A percentile compares a stretch with the other conserved stretches of the same genome.
These are phyloP conservation scores for Gambusia holbrooki DNA, from an alignment of 2,113 vertebrate species.

Conservation along the genomic window DNA sequence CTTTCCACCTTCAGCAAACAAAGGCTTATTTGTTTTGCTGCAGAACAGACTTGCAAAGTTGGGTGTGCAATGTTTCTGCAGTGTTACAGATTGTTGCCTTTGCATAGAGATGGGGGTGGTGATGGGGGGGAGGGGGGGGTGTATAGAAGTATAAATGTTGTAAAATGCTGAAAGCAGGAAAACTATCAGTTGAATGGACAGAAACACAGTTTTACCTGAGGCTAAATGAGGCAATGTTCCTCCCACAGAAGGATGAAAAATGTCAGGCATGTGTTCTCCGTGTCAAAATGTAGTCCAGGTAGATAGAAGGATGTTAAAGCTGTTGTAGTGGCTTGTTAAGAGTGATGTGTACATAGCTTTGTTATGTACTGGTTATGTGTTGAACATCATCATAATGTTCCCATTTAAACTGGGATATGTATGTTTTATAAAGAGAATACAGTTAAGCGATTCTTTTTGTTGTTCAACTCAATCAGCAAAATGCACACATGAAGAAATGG, in stretches of 20 bases:
- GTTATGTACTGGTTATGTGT: background rate
- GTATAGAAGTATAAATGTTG: slow-evolving; percentile 21
- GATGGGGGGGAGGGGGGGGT: background rate
- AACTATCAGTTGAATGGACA: slow-evolving; percentile 42
- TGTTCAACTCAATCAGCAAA: background rate
- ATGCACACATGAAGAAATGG: background rate
- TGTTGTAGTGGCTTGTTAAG: slow-evolving; percentile 8
- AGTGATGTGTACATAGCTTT: slow-evolving; percentile 24
- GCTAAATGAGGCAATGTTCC: slow-evolving; percentile 40
- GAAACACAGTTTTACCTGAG: slow-evolving; percentile 28
- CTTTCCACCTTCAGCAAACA: slow-evolving; percentile 36
- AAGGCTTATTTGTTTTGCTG: slow-evolving; percentile 45
- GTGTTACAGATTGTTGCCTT: slow-evolving; percentile 45
- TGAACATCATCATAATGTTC: slow-evolving; percentile 4
- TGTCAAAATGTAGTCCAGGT: slow-evolving; percentile 42
- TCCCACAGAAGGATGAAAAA: slow-evolving; percentile 51
- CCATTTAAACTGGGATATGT: background rate
- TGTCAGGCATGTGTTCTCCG: slow-evolving; percentile 41
- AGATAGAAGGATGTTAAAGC: slow-evolving; percentile 48
- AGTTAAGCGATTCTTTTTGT: background rate
- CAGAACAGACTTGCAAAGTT: slow-evolving; percentile 41
- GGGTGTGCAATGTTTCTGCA: slow-evolving; percentile 29
- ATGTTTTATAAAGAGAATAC: background rate
- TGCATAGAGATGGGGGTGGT: slow-evolving; percentile 13
- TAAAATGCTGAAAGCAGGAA: slow-evolving; percentile 32